Conservation (phyloP, 64 coral and sea anemone species). For the Montipora sp. region DNA sequence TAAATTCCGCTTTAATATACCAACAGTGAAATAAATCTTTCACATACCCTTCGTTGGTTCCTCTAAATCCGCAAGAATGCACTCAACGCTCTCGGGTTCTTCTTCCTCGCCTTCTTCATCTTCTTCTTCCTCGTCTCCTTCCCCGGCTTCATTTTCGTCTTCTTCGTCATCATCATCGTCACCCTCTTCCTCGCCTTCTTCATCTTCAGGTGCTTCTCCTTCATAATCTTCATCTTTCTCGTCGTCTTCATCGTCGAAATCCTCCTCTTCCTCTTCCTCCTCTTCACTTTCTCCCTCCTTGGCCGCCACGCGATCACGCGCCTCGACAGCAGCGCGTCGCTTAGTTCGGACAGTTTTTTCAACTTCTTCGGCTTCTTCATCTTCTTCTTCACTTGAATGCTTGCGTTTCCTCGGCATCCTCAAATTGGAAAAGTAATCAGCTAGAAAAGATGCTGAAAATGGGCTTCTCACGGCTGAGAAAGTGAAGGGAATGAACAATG, state of each 20-base stretch:
- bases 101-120: constrained; percentile 85
- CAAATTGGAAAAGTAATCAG: background rate
- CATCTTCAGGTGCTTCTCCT: constrained; percentile 73
- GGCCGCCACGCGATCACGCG: constrained; percentile 76
- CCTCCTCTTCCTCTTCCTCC: constrained; percentile 73
- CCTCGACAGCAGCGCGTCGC: constrained; percentile 74
- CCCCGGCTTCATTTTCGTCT: constrained; percentile 52
- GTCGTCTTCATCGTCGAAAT: constrained; percentile 83
- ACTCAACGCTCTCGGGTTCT: constrained; percentile 88
- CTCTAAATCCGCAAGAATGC: constrained; percentile 82
- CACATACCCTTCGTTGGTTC: constrained; percentile 78
- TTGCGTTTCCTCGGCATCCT: constrained; percentile 89
- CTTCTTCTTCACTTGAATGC: constrained; percentile 88
- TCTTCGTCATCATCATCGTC: constrained; percentile 78
- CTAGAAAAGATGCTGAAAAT: background rate
- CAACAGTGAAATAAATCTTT: background rate
- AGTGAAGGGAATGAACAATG: constrained; percentile 33
- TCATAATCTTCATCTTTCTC: constrained; percentile 73
- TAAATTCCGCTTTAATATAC: background rate
- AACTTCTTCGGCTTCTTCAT: constrained; percentile 73
- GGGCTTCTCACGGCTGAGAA: constrained; percentile 8
- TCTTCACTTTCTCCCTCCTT: constrained; percentile 70
- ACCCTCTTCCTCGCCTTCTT: constrained; percentile 50
- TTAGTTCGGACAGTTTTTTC: constrained; percentile 76
- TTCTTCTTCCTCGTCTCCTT: constrained; percentile 67